Percentiles rank a stretch among this genome's conserved stretches.
phyloP scores from a whole-genome alignment of 2,888 invertebrate species.

The Orchesella flavescens region DNA sequence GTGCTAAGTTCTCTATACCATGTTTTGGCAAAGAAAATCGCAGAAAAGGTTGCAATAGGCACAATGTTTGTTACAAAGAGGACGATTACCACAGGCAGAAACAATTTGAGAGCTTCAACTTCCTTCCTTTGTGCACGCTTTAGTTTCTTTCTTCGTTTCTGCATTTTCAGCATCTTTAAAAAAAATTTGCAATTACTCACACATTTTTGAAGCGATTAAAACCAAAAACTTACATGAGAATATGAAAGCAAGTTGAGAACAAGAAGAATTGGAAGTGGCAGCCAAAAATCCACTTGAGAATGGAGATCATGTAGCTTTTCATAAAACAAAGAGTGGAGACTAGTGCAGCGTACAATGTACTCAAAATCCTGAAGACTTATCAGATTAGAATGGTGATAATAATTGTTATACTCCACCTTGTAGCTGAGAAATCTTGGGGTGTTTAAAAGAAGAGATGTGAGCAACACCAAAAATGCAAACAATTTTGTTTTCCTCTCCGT shows the following conservation, averaged over 20 bases:
- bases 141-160: background rate
- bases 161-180: no score
- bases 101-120: no score
- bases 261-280: conserved; percentile 34
- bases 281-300: conserved; percentile 37
- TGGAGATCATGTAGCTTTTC: background rate
- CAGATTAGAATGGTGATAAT: background rate
- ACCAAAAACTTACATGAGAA: conserved; percentile 5
- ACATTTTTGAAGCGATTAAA: no score
- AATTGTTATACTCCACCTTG: background rate
- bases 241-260: conserved; percentile 38
- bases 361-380: conserved; percentile 1
- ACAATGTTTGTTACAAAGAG: no score
- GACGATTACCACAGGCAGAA: no score
- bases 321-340: conserved; percentile 25
- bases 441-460: background rate
- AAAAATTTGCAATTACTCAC: no score
- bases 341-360: conserved; percentile 6
- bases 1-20: no score
- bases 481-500: background rate
- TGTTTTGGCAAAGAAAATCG: no score
- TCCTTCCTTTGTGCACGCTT: background rate
- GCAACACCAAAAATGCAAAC: background rate
- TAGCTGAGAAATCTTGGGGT: background rate
- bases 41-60: no score